Evolutionary conservation across 2,888 invertebrate genomes (phyloP).

Genomic region (Cephus runcator): DNA sequence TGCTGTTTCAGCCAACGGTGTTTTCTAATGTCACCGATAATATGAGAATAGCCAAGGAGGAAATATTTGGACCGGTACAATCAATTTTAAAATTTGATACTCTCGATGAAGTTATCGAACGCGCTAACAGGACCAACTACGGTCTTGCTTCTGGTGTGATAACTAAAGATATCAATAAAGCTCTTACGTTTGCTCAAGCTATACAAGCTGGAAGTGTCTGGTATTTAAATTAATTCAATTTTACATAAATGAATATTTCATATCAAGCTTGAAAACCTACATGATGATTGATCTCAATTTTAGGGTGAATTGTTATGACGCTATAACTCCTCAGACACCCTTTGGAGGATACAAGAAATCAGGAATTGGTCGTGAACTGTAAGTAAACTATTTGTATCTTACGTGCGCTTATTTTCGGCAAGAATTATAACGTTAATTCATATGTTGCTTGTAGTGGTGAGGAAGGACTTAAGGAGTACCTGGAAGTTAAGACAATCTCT

Average conservation of each 20-base stretch:
- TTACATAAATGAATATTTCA: neutral
- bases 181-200: conserved; percentile 67
- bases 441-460: conserved; percentile 73
- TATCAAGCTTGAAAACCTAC: neutral
- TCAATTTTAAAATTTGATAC: conserved; percentile 72
- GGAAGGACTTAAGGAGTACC: conserved; percentile 80
- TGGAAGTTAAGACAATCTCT: conserved; percentile 82
- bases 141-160: conserved; percentile 76
- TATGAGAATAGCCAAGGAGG: conserved; percentile 69
- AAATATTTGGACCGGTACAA: conserved; percentile 75
- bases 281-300: conserved; percentile 19
- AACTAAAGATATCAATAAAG: conserved; percentile 73
- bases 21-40: conserved; percentile 68
- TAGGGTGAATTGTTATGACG: conserved; percentile 83
- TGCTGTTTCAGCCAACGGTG: conserved; percentile 65
- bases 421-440: neutral
- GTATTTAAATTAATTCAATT: conserved; percentile 43
- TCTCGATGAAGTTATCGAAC: conserved; percentile 71
- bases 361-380: conserved; percentile 82
- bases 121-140: conserved; percentile 74
- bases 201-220: conserved; percentile 74
- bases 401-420: neutral
- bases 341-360: conserved; percentile 92
- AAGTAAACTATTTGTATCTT: conserved; percentile 29
- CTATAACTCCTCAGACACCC: conserved; percentile 79